These are phyloP conservation scores for Bombus haemorrhoidalis DNA, from an alignment of 1,140 invertebrate genomes.

Conservation along the genomic window DNA sequence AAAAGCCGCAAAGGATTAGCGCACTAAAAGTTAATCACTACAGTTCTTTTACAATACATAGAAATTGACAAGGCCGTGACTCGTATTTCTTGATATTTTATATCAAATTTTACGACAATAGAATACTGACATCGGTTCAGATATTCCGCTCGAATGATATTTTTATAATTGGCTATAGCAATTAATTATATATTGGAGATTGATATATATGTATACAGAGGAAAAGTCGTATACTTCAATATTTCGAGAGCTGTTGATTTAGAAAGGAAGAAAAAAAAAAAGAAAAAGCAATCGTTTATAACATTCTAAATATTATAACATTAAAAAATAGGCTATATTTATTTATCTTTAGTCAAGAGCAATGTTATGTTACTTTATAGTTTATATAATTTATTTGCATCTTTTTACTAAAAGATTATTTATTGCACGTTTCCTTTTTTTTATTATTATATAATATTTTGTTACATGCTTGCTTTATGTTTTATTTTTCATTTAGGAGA, in stretches of 20 bases:
- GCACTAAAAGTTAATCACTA: slow-evolving; percentile 16
- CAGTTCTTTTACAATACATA: slow-evolving; percentile 41
- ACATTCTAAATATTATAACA: slow-evolving; percentile 23
- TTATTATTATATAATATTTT: slow-evolving; percentile 53
- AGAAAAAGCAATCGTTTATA: slow-evolving; percentile 11
- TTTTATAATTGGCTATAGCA: slow-evolving; percentile 61
- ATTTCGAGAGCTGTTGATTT: neutral
- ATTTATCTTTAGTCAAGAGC: slow-evolving; percentile 42
- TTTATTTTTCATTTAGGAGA: slow-evolving; percentile 29
- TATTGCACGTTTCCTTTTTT: slow-evolving; percentile 41
- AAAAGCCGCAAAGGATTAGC: slow-evolving; percentile 21
- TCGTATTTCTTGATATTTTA: slow-evolving; percentile 50
- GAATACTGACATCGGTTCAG: slow-evolving; percentile 37
- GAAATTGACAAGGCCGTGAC: slow-evolving; percentile 1
- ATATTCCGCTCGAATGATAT: slow-evolving; percentile 51
- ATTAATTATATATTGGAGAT: slow-evolving; percentile 44
- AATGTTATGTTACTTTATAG: slow-evolving; percentile 58
- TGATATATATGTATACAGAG: slow-evolving; percentile 34
- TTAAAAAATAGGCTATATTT: slow-evolving; percentile 27
- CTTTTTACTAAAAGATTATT: slow-evolving; percentile 56
- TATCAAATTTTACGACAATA: slow-evolving; percentile 45
- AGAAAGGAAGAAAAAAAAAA: neutral
- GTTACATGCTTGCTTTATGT: slow-evolving; percentile 47
- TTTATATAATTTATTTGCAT: slow-evolving; percentile 58
- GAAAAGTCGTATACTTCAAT: slow-evolving; percentile 13